Base-by-base conservation (phyloP, 2,888 invertebrate species). In the Chrysina gloriosa region DNA sequence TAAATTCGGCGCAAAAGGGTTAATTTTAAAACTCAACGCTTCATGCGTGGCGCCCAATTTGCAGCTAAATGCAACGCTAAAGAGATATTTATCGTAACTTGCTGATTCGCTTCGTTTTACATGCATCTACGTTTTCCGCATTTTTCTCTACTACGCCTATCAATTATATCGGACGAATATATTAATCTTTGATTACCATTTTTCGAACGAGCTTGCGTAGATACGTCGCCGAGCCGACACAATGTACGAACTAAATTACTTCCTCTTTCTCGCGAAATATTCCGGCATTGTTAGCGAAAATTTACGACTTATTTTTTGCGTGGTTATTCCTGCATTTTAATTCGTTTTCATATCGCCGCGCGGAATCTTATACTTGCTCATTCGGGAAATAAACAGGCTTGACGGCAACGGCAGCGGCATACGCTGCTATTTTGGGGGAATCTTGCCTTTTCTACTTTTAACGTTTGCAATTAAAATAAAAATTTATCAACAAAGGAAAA, bases 291-390 rank as follows among this genome's bases (percentile, higher is more conserved):
- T 45, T 45, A 9, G 45, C 21, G 16, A 14, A 61, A 61, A 42
- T 61, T 61, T 61, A 61, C 29, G 36, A 25, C 21, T 16, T 21
- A 61, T 61, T 61, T 61, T 61, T 61, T 61, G 61, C n/a, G n/a
- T n/a, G n/a, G n/a, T 42, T 61, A 36, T 39, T 42, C 42, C 16
- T 23, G 21, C 39, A 25, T 61, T 61, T 61, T 61, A 61, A 61
- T 42, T n/a, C n/a, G 63, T 63, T 63, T 45, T 45, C 21, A 19
- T 63, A 63, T 63, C 63, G 23, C 14, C 11, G 21, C 27, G 19
- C 29, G 16, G 7, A 63, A 63, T 47, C 63, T 63, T 47, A 45
- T 14, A 29, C 47, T 63, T 63, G 25, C 25, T 63, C n/a, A 25
- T 25, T 25, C 34, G 21, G 19, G 39, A 58, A 58, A 58, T 14